phyloP scores from a whole-genome alignment of 2,888 invertebrate genomes.

The Vesta saturnalis region DNA sequence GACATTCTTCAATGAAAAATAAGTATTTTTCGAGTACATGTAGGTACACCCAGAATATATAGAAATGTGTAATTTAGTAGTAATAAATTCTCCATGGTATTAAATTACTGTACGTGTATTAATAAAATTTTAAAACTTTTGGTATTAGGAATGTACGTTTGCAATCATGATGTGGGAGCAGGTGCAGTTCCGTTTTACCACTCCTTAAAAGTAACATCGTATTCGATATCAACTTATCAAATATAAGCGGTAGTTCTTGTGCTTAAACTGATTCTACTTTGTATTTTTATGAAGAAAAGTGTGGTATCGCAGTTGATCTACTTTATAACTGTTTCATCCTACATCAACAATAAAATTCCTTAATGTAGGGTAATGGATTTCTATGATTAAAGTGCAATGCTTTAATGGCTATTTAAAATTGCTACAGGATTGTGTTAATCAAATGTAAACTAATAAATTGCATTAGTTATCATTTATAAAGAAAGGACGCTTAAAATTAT shows the following conservation, averaged over 20 bases:
- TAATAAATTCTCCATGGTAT: no score
- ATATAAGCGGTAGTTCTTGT: background rate
- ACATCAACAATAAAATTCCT: slow-evolving; percentile 13
- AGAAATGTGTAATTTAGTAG: no score
- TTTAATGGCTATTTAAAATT: no score
- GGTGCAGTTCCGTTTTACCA: slow-evolving; percentile 4
- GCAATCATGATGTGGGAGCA: background rate
- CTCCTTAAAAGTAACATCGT: background rate
- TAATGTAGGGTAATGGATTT: slow-evolving; percentile 27
- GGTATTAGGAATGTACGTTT: background rate
- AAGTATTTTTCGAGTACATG: no score
- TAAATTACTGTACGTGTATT: background rate
- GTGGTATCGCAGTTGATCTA: background rate
- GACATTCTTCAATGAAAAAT: no score
- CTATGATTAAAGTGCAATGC: background rate
- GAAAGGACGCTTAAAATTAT: slow-evolving; percentile 15
- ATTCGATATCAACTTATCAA: background rate
- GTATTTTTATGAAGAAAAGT: background rate
- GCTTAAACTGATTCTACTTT: background rate
- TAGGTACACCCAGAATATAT: no score
- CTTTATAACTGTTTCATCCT: background rate
- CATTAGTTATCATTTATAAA: slow-evolving; percentile 13
- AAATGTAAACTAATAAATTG: no score
- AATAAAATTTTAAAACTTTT: background rate
- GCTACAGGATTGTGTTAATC: no score